Conservation (phyloP, 2,113 vertebrate genomes). For the Pionites leucogaster region DNA sequence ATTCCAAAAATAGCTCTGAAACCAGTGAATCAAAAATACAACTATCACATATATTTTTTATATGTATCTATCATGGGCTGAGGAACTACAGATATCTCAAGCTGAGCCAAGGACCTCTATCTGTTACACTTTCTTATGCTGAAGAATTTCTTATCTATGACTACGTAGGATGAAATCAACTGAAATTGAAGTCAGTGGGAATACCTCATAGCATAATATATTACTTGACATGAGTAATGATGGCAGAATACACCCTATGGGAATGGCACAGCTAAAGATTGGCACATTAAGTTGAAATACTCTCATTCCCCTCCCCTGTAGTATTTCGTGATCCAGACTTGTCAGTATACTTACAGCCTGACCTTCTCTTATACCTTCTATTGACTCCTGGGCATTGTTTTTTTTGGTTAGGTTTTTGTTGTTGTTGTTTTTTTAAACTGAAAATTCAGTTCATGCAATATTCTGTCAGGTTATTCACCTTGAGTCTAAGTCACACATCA, state of each 20-base stretch:
- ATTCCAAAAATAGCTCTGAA: neutral
- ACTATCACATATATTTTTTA: neutral
- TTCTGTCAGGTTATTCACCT: neutral
- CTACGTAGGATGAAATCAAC: neutral
- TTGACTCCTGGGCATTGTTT: neutral
- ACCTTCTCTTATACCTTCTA: neutral
- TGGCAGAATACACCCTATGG: neutral
- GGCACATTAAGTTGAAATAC: conserved; percentile 31
- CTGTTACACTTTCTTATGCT: neutral
- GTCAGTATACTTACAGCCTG: neutral
- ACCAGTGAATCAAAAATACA: neutral
- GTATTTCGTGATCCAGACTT: conserved; percentile 26
- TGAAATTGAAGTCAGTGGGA: neutral
- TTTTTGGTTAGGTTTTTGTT: neutral
- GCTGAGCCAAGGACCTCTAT: neutral
- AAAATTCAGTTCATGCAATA: neutral
- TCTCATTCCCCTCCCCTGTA: neutral
- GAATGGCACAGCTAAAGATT: neutral
- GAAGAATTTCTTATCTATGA: neutral
- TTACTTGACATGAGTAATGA: conserved; percentile 6
- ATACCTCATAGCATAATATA: conserved; percentile 5
- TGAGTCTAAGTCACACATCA: neutral
- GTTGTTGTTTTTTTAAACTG: neutral
- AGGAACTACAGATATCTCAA: neutral
- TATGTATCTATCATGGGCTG: neutral